Percentiles rank a stretch among this genome's conserved stretches.
Conservation (phyloP, 1,140 invertebrate species). For the Heliothis virescens region DNA sequence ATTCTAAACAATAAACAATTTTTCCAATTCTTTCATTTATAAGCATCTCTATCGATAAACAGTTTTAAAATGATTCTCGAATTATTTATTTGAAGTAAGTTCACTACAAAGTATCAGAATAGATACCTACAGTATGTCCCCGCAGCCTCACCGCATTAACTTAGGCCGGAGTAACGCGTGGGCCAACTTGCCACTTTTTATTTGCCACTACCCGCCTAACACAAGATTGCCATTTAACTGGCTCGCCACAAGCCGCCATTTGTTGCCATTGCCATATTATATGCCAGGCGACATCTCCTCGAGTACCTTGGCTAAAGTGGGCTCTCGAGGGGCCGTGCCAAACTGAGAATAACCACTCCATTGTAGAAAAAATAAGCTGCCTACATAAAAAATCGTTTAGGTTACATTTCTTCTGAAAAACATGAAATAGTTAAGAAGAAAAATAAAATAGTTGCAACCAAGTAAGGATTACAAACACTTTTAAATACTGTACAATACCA, state of each 20-base stretch:
- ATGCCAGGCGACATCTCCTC: slow-evolving; percentile 17
- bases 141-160: slow-evolving; percentile 7
- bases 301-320: slow-evolving; percentile 4
- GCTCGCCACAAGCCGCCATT: slow-evolving; percentile 50
- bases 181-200: slow-evolving; percentile 52
- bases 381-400: not conserved
- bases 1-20: too few species aligned
- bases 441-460: too few species aligned
- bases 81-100: not conserved
- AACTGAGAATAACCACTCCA: not conserved
- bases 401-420: not conserved
- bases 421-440: not conserved
- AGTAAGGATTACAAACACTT: too few species aligned
- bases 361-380: not conserved
- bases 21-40: too few species aligned
- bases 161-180: slow-evolving; percentile 1
- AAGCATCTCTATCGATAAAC: too few species aligned
- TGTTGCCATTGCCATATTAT: slow-evolving; percentile 31
- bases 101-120: not conserved
- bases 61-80: too few species aligned
- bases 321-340: slow-evolving; percentile 1
- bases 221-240: slow-evolving; percentile 66
- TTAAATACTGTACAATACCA: too few species aligned
- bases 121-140: slow-evolving; percentile 13
- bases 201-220: slow-evolving; percentile 51